Evolutionary conservation across 2,797 vertebrate genomes (phyloP).

Genomic region (Betta splendens): DNA sequence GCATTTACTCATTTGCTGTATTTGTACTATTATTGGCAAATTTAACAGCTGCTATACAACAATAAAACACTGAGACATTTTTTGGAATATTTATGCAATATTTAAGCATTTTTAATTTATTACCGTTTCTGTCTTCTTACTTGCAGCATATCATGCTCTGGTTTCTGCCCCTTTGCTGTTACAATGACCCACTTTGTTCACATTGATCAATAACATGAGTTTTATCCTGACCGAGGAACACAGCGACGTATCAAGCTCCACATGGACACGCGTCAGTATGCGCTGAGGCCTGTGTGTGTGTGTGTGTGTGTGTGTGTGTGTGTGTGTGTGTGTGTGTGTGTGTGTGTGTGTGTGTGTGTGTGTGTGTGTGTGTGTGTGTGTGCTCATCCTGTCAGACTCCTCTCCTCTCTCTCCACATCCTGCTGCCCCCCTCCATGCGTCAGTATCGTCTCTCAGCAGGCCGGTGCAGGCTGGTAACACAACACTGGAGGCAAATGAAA

Average conservation of each 20-base stretch:
- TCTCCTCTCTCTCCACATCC: slow-evolving; percentile 55
- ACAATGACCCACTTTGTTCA: slow-evolving; percentile 7
- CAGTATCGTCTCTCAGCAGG: slow-evolving; percentile 61
- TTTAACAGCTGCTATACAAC: not conserved
- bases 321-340: slow-evolving; percentile 7
- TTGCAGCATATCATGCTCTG: slow-evolving; percentile 1
- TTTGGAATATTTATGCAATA: not conserved
- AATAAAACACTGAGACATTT: not conserved
- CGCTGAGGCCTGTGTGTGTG: not conserved
- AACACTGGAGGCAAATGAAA: slow-evolving; percentile 69
- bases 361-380: slow-evolving; percentile 16
- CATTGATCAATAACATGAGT: slow-evolving; percentile 19
- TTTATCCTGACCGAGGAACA: not conserved
- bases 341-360: slow-evolving; percentile 6
- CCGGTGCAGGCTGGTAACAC: slow-evolving; percentile 54
- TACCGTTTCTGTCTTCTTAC: too few relatives aligned
- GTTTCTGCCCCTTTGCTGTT: not conserved
- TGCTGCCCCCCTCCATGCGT: slow-evolving; percentile 41
- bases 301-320: not conserved
- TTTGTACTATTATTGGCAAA: too few relatives aligned
- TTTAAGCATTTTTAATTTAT: too few relatives aligned
- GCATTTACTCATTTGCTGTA: too few relatives aligned
- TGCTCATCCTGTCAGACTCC: slow-evolving; percentile 34
- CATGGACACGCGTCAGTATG: not conserved
- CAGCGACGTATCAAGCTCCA: slow-evolving; percentile 4